These are phyloP conservation scores for Tetranychus piercei DNA, from an alignment of 2,888 invertebrate species.

Conservation along the genomic window DNA sequence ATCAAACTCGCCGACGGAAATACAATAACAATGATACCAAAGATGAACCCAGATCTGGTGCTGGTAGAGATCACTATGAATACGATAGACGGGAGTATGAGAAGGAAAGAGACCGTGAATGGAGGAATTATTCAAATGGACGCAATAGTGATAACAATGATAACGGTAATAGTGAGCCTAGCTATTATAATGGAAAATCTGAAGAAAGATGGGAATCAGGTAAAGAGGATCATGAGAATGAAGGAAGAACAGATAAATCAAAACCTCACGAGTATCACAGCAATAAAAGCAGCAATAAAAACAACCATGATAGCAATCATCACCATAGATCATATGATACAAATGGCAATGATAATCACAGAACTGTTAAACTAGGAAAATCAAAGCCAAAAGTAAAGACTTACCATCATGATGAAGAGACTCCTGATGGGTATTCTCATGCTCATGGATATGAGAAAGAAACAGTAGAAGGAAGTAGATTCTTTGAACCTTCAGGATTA, in stretches of 20 bases:
- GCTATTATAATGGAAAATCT: background rate
- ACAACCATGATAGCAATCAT: background rate
- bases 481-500: slow-evolving; percentile 6
- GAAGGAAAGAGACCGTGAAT: slow-evolving; percentile 7
- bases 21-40: background rate
- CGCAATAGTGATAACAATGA: background rate
- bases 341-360: background rate
- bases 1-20: background rate
- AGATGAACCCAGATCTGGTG: background rate
- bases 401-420: slow-evolving; percentile 3
- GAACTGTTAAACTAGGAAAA: background rate
- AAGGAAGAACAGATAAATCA: background rate
- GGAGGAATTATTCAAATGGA: background rate
- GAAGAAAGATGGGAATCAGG: background rate
- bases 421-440: slow-evolving; percentile 8
- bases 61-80: background rate
- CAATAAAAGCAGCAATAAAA: background rate
- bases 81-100: background rate
- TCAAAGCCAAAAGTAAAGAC: background rate
- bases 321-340: background rate
- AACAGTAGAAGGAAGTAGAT: background rate
- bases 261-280: background rate
- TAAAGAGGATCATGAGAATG: background rate
- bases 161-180: background rate
- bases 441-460: slow-evolving; percentile 5